Conservation (phyloP, 2,797 vertebrate species). For the Girardinus metallicus region DNA sequence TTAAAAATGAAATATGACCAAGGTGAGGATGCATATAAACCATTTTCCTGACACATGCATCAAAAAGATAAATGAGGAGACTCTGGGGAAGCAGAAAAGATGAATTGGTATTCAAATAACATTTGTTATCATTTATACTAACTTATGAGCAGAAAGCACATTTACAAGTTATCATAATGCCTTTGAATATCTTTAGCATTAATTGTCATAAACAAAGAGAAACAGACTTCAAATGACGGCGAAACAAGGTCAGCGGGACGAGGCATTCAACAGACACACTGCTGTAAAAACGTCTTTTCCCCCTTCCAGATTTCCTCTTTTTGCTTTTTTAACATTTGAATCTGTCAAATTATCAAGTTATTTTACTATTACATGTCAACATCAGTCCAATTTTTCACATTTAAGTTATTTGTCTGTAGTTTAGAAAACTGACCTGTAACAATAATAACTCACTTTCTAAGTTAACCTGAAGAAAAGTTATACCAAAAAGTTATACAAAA, state of each 20-base stretch:
- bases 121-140: constrained; percentile 20
- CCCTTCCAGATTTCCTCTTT: neutral
- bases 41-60: constrained; percentile 10
- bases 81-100: constrained; percentile 8
- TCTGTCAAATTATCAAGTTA: neutral
- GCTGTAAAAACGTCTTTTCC: neutral
- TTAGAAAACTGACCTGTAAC: too few species aligned
- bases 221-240: neutral
- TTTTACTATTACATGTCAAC: too few species aligned
- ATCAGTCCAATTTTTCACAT: too few species aligned
- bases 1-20: constrained; percentile 22
- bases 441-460: too few species aligned
- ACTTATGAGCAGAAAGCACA: constrained; percentile 20
- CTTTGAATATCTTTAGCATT: constrained; percentile 6
- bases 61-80: constrained; percentile 35
- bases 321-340: neutral
- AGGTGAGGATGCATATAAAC: constrained; percentile 24
- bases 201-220: neutral
- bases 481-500: too few species aligned
- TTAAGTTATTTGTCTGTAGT: too few species aligned
- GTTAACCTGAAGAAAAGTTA: too few species aligned
- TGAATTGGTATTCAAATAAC: constrained; percentile 26
- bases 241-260: neutral
- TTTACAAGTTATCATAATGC: constrained; percentile 14
- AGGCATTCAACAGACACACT: neutral